phyloP scores from a whole-genome alignment of 2,888 invertebrate genomes.

The Cacoxenus indagator region DNA sequence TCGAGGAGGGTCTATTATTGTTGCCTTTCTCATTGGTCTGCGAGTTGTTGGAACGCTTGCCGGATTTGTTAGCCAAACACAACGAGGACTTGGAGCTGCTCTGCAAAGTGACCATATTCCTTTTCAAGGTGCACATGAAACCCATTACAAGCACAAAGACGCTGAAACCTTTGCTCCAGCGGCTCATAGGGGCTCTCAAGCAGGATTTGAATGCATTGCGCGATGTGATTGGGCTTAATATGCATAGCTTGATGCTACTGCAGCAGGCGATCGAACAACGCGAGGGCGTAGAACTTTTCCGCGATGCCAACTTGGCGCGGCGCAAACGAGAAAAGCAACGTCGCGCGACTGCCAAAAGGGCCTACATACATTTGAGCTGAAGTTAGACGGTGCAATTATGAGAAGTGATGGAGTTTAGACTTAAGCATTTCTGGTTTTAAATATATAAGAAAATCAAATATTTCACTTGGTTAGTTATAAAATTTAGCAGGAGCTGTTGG shows the following conservation, averaged over 20 bases:
- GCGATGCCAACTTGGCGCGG: slow-evolving; percentile 78
- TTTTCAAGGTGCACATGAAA: slow-evolving; percentile 82
- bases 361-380: slow-evolving; percentile 51
- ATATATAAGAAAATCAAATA: too few relatives aligned
- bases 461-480: too few relatives aligned
- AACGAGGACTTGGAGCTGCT: slow-evolving; percentile 83
- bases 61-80: slow-evolving; percentile 76
- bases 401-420: slow-evolving; percentile 23
- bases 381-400: too few relatives aligned
- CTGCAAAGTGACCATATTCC: slow-evolving; percentile 82
- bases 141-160: slow-evolving; percentile 82
- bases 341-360: slow-evolving; percentile 55
- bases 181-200: slow-evolving; percentile 57
- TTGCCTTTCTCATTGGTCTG: slow-evolving; percentile 87
- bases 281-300: slow-evolving; percentile 83
- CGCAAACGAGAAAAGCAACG: slow-evolving; percentile 75
- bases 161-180: slow-evolving; percentile 72
- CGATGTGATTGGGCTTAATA: slow-evolving; percentile 88
- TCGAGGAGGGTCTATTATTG: slow-evolving; percentile 90
- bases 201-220: slow-evolving; percentile 70
- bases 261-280: slow-evolving; percentile 82
- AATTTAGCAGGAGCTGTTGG: too few relatives aligned
- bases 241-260: slow-evolving; percentile 83
- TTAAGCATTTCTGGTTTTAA: slow-evolving; percentile 46
- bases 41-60: slow-evolving; percentile 81